These are phyloP conservation scores for Aphelocoma coerulescens DNA, from an alignment of 2,113 vertebrate species.

Conservation along the genomic window DNA sequence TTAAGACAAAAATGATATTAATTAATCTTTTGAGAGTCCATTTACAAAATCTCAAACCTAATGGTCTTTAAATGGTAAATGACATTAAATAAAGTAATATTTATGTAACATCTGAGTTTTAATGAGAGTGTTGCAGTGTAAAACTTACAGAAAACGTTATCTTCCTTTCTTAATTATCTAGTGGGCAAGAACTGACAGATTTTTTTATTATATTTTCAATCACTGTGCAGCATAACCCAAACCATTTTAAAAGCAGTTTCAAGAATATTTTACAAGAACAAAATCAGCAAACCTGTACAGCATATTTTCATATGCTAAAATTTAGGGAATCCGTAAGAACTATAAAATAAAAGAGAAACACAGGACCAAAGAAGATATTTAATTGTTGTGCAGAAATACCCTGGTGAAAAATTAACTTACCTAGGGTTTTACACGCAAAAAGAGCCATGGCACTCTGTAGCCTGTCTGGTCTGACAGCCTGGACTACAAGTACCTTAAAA, in stretches of 20 bases:
- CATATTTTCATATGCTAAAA: neutral
- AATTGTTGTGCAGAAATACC: neutral
- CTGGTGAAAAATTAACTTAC: constrained; percentile 71
- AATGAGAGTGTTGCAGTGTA: neutral
- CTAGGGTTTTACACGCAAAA: constrained; percentile 85
- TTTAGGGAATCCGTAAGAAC: neutral
- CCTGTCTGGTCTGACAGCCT: constrained; percentile 89
- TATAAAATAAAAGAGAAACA: neutral
- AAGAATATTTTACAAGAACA: neutral
- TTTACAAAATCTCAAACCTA: neutral
- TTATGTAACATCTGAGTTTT: neutral
- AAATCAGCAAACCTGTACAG: neutral
- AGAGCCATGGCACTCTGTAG: constrained; percentile 89
- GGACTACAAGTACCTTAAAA: constrained; percentile 86
- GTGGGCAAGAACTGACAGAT: neutral
- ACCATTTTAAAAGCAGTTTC: neutral
- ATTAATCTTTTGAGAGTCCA: neutral
- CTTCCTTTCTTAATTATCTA: neutral
- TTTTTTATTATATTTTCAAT: neutral
- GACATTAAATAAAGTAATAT: neutral
- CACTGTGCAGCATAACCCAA: neutral
- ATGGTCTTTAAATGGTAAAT: neutral
- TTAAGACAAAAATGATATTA: neutral
- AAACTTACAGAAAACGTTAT: neutral
- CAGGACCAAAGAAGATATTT: neutral